Base-by-base conservation (phyloP, 2,888 invertebrate genomes). In the Ormyrus thymus region DNA sequence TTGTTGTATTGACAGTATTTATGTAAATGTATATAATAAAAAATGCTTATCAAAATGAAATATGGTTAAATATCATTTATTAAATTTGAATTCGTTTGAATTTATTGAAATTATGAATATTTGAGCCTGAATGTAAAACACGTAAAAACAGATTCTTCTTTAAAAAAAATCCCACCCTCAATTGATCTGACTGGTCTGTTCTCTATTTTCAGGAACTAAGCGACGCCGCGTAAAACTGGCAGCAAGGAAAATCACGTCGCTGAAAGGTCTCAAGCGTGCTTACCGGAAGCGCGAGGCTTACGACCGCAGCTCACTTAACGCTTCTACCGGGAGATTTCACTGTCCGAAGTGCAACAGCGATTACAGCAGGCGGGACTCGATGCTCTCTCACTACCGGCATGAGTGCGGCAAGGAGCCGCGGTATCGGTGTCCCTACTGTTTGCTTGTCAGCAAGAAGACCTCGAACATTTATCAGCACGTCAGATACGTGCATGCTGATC, bases 331-430 rank as follows among this genome's bases (percentile, higher is more conserved):
- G 50, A 89, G 87, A 76, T 89, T 85, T 82, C 89, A 88, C 78
- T 90, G 90, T 84, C 89, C 89, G 7, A 87, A 86, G 71, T 90
- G 90, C 83, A 88, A 89, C 84, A 90, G 87, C 80, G 88, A 87
- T 62, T 90, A 90, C 80, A 85, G 87, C 15, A 86, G 89, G 65
- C 85, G 89, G 46, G 88, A 89, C 83, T 89, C 89, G 50, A 89
- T 90, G 87, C 82, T 89, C 82, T 86, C 87, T 53, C 90, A 90
- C 82, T 88, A 86, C 81, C 87, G 90, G 59, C 89, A 90, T 84
- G 90, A 90, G 81, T 90, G 90, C 78, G 89, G 89, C 29, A 87
- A 88, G 83, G 87, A 87, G 10, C 90, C 90, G 7, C 85, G 89
- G 29, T 90, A 86, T 84, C 85, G 87, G 77, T 90, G 90, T 70